phyloP scores from a whole-genome alignment of 2,797 vertebrate genomes.

The Rhodeus uyekii region DNA sequence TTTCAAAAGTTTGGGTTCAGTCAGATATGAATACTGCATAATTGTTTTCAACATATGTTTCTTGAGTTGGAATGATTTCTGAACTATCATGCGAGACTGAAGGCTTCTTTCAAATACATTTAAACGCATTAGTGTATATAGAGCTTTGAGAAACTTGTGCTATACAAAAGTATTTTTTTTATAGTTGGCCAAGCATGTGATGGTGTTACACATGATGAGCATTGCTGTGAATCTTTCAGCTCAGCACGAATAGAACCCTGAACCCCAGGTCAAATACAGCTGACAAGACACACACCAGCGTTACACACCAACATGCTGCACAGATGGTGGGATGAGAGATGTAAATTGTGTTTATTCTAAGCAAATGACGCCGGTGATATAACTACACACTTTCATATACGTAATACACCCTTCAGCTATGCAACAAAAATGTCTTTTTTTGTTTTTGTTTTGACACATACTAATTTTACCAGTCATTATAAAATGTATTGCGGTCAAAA shows the following conservation, averaged over 20 bases:
- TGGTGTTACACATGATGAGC: slow-evolving; percentile 2
- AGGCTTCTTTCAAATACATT: not conserved
- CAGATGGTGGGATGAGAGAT: not conserved
- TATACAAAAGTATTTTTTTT: not conserved
- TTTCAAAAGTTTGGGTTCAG: not conserved
- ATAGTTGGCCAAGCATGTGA: not conserved
- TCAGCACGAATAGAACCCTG: slow-evolving; percentile 23
- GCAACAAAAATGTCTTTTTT: not conserved
- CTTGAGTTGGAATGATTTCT: not conserved
- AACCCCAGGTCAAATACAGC: slow-evolving; percentile 54
- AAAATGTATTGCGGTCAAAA: too few relatives aligned
- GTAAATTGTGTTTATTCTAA: slow-evolving; percentile 7
- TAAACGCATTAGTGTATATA: not conserved
- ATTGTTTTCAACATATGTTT: too few relatives aligned
- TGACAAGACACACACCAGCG: slow-evolving; percentile 33
- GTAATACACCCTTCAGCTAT: not conserved
- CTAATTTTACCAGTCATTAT: not conserved
- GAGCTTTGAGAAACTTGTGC: not conserved
- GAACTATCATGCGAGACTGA: not conserved
- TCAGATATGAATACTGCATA: not conserved
- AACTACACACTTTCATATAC: not conserved
- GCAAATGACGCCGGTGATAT: not conserved
- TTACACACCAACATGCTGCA: slow-evolving; percentile 9
- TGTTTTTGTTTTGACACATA: too few relatives aligned
- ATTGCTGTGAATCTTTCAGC: not conserved